Evolutionary conservation across 2,797 vertebrate species (phyloP), one percentile per base, ranked within the genome.

Genomic region (Nasua narica): DNA sequence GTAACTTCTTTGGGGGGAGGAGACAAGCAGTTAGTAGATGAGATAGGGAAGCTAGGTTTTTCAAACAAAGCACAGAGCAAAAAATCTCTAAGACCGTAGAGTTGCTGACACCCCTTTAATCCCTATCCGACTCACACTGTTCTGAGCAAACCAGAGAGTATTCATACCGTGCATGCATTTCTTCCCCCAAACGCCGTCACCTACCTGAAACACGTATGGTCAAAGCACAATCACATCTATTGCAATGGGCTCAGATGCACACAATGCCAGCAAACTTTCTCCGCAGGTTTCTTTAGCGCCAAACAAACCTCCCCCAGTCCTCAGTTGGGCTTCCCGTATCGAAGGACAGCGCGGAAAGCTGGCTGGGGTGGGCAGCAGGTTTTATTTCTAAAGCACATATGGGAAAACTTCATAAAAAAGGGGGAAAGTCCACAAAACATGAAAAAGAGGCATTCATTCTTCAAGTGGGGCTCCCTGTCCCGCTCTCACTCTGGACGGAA

Each of bases 301-400:
- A 46, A 89, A 29, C 65, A 72, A 50, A 72, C 43, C 48, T 79
- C 40, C 35, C 14, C 65, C 8, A 60, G 76, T 10, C 65, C 60
- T 54, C 18, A 58, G 27, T 5, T 40, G 48, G 58, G 56, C 82
- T 77, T 62, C 8, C n/a, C 74, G 35, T 23, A 58, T 79, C 12
- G 27, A 54, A 87, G 87, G 50, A 81, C 52, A 60, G 91, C 70
- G 87, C 0, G 2, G 87, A 16, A 87, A 97, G 81, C 74, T 37
- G 70, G 37, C 35, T 83, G 60, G 40, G 50, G 90, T 60, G 87
- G 82, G 70, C 16, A 77, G 81, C 23, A 88, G 74, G 90, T 95
- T 93, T 94, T 83, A 76, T 74, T 93, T 96, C 84, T 90, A 95
- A 87, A 93, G 72, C 65, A 32, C 94, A 94, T 40, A 86, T 60